Evolutionary conservation across 2,888 invertebrate genomes (phyloP), one percentile per base, ranked within the genome.

Genomic region (Parnassius apollo): DNA sequence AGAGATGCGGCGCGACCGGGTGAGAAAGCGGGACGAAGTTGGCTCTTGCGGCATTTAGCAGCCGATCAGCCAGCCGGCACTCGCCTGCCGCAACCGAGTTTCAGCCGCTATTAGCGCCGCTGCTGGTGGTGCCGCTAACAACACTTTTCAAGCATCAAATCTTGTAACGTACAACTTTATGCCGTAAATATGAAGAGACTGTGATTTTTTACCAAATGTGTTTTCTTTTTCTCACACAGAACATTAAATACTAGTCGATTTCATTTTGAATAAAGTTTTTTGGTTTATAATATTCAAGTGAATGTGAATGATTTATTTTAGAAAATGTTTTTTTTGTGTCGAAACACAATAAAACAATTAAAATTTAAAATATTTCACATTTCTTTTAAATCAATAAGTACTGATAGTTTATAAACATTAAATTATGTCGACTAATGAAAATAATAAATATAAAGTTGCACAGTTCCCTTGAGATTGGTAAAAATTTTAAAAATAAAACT

Each of bases 31-130:
- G 89, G 88, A 69, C 77, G 82, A 81, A 81, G 67, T 68, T 73
- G 74, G 75, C 83, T 82, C 78, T 89, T 87, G 89, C 91, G 91
- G 91, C 91, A 91, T 89, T 91, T 87, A 82, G 83, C 89, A 81
- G 87, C 86, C 87, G 82, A 73, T 71, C 71, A 79, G 77, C 76
- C 71, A 70, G 75, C 77, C 74, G 77, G 77, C 79, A 74, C 76
- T 72, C 78, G 77, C 74, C 77, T 73, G 75, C 74, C 73, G 73
- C 71, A 72, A 66, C 69, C 68, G 66, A 54, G 9, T 46, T 22
- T 56, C 64, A 62, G 71, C 62, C 67, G 69, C 58, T 56, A 68
- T 66, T 65, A 68, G 66, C 62, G 68, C 66, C 70, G 66, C 64
- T 69, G 60, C 59, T 61, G 55, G 35, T 50, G 66, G 62, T 69